A percentile compares a stretch with the other conserved stretches of the same genome.
phyloP scores from a whole-genome alignment of 2,888 invertebrate genomes.

The Eupithecia inturbata region DNA sequence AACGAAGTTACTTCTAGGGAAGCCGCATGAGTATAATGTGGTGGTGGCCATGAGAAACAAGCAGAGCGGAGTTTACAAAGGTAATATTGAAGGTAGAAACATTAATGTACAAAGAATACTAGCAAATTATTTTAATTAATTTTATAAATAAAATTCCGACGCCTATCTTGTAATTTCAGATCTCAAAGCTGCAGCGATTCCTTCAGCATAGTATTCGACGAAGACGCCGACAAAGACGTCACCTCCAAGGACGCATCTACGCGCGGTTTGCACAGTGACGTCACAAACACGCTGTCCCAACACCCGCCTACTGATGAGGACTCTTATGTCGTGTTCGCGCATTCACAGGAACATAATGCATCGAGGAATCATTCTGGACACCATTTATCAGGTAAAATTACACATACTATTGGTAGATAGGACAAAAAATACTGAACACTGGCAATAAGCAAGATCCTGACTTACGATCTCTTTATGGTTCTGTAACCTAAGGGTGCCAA shows the following conservation, averaged over 20 bases:
- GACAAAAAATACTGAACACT: too few relatives aligned
- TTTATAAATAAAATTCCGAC: neutral
- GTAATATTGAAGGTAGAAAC: too few relatives aligned
- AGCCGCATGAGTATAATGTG: too few relatives aligned
- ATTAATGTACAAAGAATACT: too few relatives aligned
- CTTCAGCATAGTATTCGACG: slow-evolving; percentile 75
- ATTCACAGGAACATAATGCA: neutral
- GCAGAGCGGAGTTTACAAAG: too few relatives aligned
- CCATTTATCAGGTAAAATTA: neutral
- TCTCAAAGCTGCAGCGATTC: slow-evolving; percentile 80
- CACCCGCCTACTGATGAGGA: slow-evolving; percentile 1
- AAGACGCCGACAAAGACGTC: slow-evolving; percentile 51
- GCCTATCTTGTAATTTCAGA: slow-evolving; percentile 46
- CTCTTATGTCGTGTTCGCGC: slow-evolving; percentile 6
- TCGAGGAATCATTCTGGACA: neutral
- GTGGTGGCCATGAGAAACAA: too few relatives aligned
- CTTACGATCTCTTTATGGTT: too few relatives aligned
- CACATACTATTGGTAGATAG: too few relatives aligned
- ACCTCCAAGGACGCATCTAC: slow-evolving; percentile 15
- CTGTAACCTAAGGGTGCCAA: too few relatives aligned
- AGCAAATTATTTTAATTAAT: too few relatives aligned
- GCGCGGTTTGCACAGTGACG: slow-evolving; percentile 13
- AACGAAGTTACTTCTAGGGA: too few relatives aligned
- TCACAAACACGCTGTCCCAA: slow-evolving; percentile 1
- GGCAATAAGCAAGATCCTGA: too few relatives aligned